Evolutionary conservation across 2,888 invertebrate species (phyloP).

Genomic region (Eristalis arbustorum): DNA sequence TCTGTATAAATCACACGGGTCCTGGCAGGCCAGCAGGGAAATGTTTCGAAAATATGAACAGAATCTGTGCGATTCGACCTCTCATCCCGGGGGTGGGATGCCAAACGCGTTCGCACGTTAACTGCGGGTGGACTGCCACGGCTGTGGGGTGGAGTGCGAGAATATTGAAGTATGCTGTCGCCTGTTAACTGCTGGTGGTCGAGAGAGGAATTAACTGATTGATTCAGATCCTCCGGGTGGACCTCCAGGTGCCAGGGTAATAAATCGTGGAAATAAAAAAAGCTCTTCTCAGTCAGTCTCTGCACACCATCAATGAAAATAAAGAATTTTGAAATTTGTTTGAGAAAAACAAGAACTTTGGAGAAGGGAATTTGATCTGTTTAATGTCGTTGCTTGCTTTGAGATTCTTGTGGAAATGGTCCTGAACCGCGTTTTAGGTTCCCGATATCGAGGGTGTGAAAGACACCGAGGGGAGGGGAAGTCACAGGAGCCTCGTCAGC

Average conservation of each 20-base stretch:
- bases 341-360: too few species aligned
- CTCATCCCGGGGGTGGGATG: background rate
- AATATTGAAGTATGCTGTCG: constrained; percentile 9
- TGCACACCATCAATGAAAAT: background rate
- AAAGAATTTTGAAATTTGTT: background rate
- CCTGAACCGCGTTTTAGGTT: too few species aligned
- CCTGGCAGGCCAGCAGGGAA: background rate
- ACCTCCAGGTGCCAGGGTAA: background rate
- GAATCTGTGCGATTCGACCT: background rate
- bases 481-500: too few species aligned
- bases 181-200: background rate
- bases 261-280: background rate
- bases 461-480: too few species aligned
- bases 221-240: background rate
- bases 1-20: constrained; percentile 15
- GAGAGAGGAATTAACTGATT: background rate
- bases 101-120: background rate
- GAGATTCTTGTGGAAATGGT: background rate
- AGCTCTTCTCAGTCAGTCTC: background rate
- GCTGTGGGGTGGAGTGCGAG: background rate
- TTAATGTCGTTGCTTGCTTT: background rate
- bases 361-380: background rate
- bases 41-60: constrained; percentile 9
- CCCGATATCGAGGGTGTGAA: too few species aligned
- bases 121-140: background rate